Percentiles rank a stretch among this genome's conserved stretches.
Conservation (phyloP, 1,140 invertebrate genomes). For the Kradibia gibbosae region DNA sequence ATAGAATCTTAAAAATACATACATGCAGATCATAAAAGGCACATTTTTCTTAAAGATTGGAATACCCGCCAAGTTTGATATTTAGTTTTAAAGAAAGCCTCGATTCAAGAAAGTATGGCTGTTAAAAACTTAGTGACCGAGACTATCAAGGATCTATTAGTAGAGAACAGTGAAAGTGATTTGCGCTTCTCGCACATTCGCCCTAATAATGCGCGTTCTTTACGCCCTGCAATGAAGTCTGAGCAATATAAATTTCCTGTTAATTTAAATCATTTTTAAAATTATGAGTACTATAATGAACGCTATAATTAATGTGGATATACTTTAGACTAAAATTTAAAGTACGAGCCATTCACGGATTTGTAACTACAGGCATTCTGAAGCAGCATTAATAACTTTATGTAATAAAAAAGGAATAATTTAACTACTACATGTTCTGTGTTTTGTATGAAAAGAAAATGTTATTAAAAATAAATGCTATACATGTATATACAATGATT, state of each 20-base stretch:
- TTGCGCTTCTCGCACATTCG: constrained; percentile 52
- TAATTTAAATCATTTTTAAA: too few species aligned
- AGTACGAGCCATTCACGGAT: too few species aligned
- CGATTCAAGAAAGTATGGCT: constrained; percentile 18
- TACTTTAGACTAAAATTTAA: too few species aligned
- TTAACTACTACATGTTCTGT: too few species aligned
- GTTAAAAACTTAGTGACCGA: constrained; percentile 45
- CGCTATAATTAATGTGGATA: too few species aligned
- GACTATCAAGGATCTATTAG: constrained; percentile 46
- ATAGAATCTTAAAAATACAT: not conserved
- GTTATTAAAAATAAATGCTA: too few species aligned
- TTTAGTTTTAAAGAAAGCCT: not conserved
- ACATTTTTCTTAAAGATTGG: not conserved
- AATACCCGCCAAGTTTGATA: not conserved
- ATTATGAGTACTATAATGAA: not conserved
- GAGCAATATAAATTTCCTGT: too few species aligned
- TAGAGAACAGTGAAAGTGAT: constrained; percentile 62
- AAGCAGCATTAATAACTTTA: too few species aligned
- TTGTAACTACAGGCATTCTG: too few species aligned
- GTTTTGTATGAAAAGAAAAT: too few species aligned
- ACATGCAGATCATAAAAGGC: not conserved
- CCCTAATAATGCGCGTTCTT: not conserved
- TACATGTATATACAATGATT: too few species aligned
- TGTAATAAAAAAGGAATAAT: too few species aligned
- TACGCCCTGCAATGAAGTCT: not conserved